phyloP scores from a whole-genome alignment of 2,113 vertebrate genomes.

The Callopanchax toddi region DNA sequence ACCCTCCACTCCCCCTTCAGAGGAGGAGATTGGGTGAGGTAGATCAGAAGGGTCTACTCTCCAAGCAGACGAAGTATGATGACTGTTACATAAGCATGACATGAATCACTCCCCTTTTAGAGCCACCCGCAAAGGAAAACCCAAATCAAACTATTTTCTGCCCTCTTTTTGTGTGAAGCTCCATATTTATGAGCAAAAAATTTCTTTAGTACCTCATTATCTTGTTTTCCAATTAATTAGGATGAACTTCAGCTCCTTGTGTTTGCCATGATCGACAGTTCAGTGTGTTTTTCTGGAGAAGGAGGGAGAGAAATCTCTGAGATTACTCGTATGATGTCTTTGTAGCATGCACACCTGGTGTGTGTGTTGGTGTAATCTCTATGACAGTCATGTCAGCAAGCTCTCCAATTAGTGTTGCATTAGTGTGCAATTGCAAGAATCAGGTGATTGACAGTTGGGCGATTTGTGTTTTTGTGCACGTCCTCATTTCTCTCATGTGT shows the following conservation, averaged over 20 bases:
- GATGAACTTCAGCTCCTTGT: slow-evolving; percentile 22
- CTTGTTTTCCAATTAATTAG: slow-evolving; percentile 52
- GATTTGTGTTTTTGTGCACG: slow-evolving; percentile 39
- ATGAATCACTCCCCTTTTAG: slow-evolving; percentile 53
- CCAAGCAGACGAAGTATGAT: slow-evolving; percentile 25
- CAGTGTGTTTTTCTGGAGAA: slow-evolving; percentile 43
- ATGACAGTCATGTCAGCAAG: slow-evolving; percentile 65
- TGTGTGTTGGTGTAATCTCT: slow-evolving; percentile 23
- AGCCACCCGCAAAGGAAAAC: slow-evolving; percentile 60
- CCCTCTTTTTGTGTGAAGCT: slow-evolving; percentile 51
- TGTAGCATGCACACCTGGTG: slow-evolving; percentile 13
- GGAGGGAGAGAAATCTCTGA: slow-evolving; percentile 40
- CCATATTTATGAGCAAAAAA: slow-evolving; percentile 59
- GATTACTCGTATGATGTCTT: slow-evolving; percentile 37
- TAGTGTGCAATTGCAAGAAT: slow-evolving; percentile 53
- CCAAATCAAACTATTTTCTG: slow-evolving; percentile 62
- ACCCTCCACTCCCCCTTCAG: slow-evolving; percentile 20
- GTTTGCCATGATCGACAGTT: slow-evolving; percentile 57
- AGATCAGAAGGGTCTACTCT: slow-evolving; percentile 42
- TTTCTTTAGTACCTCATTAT: slow-evolving; percentile 62
- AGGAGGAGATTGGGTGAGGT: slow-evolving; percentile 47
- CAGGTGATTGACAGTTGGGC: slow-evolving; percentile 64
- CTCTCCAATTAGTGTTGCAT: slow-evolving; percentile 69
- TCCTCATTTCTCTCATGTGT: slow-evolving; percentile 1
- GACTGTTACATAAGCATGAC: slow-evolving; percentile 66